phyloP scores from a whole-genome alignment of 2,888 invertebrate genomes.

The Argynnis bischoffii region DNA sequence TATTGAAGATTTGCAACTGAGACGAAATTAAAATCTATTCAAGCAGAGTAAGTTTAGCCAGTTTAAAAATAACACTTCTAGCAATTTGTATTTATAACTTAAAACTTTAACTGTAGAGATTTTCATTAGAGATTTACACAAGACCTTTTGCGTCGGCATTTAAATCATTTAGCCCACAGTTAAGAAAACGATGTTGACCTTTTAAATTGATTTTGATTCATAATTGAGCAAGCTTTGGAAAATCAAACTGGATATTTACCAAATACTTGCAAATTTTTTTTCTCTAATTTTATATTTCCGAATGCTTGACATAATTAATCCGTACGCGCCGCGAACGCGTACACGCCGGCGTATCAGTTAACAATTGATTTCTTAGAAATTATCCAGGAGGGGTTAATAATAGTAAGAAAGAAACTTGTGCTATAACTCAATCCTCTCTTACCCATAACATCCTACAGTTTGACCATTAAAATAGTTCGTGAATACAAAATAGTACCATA shows the following conservation, averaged over 20 bases:
- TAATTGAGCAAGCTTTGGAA: background rate
- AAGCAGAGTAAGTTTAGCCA: no score
- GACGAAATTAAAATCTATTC: no score
- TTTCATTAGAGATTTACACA: background rate
- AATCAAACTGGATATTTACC: constrained; percentile 7
- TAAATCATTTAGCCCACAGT: background rate
- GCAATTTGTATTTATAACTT: no score
- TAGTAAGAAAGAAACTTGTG: background rate
- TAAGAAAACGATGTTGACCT: no score
- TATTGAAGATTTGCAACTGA: no score
- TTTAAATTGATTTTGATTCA: background rate
- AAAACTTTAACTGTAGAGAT: no score
- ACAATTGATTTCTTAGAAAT: no score
- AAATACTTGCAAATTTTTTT: background rate
- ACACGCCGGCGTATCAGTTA: no score
- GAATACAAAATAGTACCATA: constrained; percentile 14
- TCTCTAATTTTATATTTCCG: background rate
- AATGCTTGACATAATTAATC: background rate
- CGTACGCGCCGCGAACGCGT: no score
- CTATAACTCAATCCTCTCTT: background rate
- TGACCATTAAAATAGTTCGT: constrained; percentile 11
- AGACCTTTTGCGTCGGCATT: background rate
- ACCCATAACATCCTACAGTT: background rate
- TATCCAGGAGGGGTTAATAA: no score
- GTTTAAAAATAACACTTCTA: no score